Evolutionary conservation across 1,140 invertebrate genomes (phyloP).

Genomic region (Pseudomyrmex cubaensis): DNA sequence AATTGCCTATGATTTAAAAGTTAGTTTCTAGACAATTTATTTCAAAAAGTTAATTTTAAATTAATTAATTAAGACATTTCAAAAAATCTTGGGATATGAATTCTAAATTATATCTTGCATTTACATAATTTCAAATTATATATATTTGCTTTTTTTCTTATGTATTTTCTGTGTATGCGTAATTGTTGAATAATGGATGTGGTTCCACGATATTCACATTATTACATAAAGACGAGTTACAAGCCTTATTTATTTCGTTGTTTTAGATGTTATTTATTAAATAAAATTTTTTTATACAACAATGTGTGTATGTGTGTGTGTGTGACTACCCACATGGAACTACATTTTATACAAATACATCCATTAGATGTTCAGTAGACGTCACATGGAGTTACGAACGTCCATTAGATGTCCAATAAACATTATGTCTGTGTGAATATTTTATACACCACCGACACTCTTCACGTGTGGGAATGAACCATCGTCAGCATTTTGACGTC

Average conservation of each 20-base stretch:
- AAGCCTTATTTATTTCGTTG: constrained; percentile 80
- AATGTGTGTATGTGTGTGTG: background rate
- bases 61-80: no score
- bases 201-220: constrained; percentile 42
- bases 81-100: no score
- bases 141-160: background rate
- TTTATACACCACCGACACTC: constrained; percentile 40
- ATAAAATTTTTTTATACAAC: constrained; percentile 81
- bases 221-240: constrained; percentile 71
- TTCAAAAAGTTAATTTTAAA: no score
- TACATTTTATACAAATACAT: no score
- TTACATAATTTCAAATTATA: background rate
- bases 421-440: background rate
- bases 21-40: no score
- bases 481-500: constrained; percentile 25
- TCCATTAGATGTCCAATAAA: no score
- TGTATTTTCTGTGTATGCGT: background rate
- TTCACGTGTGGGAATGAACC: background rate
- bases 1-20: no score
- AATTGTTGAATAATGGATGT: background rate
- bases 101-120: no score
- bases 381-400: no score
- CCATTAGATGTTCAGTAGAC: no score
- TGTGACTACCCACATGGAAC: no score
- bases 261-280: constrained; percentile 83